These are phyloP conservation scores for Baryphthengus martii DNA, from an alignment of 2,113 vertebrate species.

Conservation along the genomic window DNA sequence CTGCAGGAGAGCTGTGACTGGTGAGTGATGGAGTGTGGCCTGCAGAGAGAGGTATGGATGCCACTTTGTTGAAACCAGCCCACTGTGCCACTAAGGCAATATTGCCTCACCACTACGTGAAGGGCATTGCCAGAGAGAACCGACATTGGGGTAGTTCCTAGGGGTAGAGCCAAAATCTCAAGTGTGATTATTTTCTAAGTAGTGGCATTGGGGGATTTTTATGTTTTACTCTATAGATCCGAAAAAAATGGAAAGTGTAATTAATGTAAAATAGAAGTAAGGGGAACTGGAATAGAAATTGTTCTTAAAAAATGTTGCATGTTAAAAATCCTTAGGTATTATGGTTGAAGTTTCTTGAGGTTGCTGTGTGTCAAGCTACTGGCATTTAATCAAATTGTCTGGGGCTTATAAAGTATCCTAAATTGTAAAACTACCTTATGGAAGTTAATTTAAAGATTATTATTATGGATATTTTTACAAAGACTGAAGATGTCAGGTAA, in stretches of 20 bases:
- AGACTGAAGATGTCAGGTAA: not conserved
- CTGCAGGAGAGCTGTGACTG: not conserved
- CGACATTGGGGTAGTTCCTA: not conserved
- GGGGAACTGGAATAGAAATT: not conserved
- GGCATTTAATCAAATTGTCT: not conserved
- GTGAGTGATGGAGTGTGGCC: not conserved
- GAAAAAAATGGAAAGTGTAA: not conserved
- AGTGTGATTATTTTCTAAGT: not conserved
- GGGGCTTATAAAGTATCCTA: not conserved
- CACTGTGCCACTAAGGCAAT: not conserved
- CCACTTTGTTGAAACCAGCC: not conserved
- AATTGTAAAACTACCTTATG: not conserved
- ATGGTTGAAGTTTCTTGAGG: not conserved
- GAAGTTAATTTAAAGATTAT: not conserved
- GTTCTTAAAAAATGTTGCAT: not conserved
- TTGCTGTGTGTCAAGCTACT: not conserved
- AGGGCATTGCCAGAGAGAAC: not conserved
- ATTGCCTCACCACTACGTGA: accelerated
- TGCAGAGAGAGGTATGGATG: not conserved
- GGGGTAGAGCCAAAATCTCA: not conserved
- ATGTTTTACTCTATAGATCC: not conserved
- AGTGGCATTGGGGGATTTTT: not conserved
- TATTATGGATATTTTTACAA: not conserved
- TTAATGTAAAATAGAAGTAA: not conserved
- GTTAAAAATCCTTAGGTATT: not conserved